Evolutionary conservation across 2,797 vertebrate genomes (phyloP).

Genomic region (Anisognathus igniventris): DNA sequence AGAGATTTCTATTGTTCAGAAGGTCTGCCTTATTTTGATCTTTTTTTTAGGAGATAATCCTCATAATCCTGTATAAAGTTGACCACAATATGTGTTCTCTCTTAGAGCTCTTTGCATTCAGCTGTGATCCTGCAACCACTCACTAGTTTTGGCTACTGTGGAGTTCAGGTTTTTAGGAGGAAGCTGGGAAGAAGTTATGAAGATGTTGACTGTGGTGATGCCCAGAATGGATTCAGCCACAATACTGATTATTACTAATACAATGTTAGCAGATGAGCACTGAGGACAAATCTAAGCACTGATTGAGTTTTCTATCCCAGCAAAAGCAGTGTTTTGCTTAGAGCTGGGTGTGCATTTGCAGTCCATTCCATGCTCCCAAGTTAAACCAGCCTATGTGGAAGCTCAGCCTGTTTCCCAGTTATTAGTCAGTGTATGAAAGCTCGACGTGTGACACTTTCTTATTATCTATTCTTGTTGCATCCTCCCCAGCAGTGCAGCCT

Average conservation of each 20-base stretch:
- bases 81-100: not conserved
- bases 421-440: not conserved
- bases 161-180: slow-evolving; percentile 12
- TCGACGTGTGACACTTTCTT: not conserved
- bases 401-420: not conserved
- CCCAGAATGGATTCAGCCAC: slow-evolving; percentile 51
- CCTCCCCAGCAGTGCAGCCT: not conserved
- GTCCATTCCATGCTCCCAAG: not conserved
- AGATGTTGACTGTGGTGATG: slow-evolving; percentile 32
- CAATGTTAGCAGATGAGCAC: slow-evolving; percentile 8
- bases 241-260: not conserved
- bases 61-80: slow-evolving; percentile 13
- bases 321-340: not conserved
- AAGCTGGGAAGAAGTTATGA: slow-evolving; percentile 29
- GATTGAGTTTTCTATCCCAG: not conserved
- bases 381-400: not conserved
- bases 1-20: not conserved
- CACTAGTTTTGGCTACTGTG: not conserved
- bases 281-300: slow-evolving; percentile 10
- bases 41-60: slow-evolving; percentile 26
- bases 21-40: slow-evolving; percentile 22
- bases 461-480: not conserved
- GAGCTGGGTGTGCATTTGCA: not conserved
- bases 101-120: not conserved
- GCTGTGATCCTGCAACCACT: not conserved